Conservation (phyloP, 2,888 invertebrate species). For the Agrypnus murinus region DNA sequence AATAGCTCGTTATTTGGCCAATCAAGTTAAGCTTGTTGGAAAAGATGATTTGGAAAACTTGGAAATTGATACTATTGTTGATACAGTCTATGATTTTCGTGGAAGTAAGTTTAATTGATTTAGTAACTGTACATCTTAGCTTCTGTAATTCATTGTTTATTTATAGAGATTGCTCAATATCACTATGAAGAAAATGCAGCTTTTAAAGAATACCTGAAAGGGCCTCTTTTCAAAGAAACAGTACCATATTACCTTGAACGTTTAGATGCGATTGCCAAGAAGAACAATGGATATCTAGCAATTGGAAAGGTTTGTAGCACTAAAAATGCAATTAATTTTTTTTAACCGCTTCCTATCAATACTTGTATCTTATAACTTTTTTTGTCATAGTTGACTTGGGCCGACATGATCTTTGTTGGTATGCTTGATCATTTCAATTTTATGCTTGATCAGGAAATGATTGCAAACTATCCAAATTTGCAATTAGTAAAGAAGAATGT, state of each 20-base stretch:
- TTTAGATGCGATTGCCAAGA: conserved; percentile 75
- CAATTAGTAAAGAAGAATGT: conserved; percentile 74
- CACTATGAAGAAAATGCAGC: conserved; percentile 74
- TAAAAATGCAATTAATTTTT: too few species aligned
- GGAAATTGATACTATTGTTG: conserved; percentile 76
- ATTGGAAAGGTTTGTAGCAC: conserved; percentile 71
- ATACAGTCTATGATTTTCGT: conserved; percentile 76
- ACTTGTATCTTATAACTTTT: conserved; percentile 36
- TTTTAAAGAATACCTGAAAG: conserved; percentile 72
- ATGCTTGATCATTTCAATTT: conserved; percentile 9
- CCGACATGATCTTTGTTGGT: conserved; percentile 71
- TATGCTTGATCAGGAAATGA: conserved; percentile 70
- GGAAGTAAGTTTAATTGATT: conserved; percentile 57
- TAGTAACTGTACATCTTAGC: conserved; percentile 61
- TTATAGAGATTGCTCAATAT: conserved; percentile 73
- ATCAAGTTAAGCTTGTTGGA: conserved; percentile 74
- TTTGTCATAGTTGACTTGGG: conserved; percentile 74
- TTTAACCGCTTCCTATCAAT: too few species aligned
- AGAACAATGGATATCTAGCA: conserved; percentile 77
- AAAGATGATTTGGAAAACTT: conserved; percentile 74
- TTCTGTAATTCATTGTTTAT: conserved; percentile 57
- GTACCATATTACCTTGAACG: conserved; percentile 76
- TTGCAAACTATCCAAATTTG: conserved; percentile 75
- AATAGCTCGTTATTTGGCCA: conserved; percentile 77
- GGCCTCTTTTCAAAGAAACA: conserved; percentile 66